A percentile compares a stretch with the other conserved stretches of the same genome.
Conservation (phyloP, 2,888 invertebrate species). For the Hofmannophila pseudospretella region DNA sequence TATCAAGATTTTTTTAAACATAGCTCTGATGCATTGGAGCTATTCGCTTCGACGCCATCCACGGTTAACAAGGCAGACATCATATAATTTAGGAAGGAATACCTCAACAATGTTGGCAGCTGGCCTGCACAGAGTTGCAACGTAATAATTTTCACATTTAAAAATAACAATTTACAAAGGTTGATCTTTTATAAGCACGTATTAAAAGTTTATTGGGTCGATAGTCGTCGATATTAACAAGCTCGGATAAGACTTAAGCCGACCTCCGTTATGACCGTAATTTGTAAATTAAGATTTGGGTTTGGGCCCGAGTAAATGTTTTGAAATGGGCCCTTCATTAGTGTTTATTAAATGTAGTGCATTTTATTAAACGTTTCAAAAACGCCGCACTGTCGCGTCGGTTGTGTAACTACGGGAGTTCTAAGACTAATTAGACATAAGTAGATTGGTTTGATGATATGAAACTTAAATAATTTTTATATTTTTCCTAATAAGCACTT, state of each 20-base stretch:
- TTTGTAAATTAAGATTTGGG: constrained; percentile 55
- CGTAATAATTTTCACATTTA: constrained; percentile 65
- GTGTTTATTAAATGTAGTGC: constrained; percentile 45
- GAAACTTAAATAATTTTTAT: too few relatives aligned
- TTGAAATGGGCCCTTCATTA: constrained; percentile 58
- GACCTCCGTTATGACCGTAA: constrained; percentile 48
- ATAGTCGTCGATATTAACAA: constrained; percentile 34
- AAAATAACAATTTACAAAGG: constrained; percentile 49
- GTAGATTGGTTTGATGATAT: constrained; percentile 18
- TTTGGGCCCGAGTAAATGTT: constrained; percentile 44
- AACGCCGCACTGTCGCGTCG: constrained; percentile 24
- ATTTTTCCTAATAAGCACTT: too few relatives aligned
- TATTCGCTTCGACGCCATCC: constrained; percentile 20
- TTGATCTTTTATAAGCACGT: constrained; percentile 32
- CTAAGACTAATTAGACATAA: constrained; percentile 27
- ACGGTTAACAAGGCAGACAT: constrained; percentile 47
- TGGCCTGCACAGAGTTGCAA: constrained; percentile 44
- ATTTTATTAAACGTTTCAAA: constrained; percentile 29
- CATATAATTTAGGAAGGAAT: constrained; percentile 58
- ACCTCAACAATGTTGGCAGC: constrained; percentile 51
- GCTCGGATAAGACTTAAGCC: constrained; percentile 34
- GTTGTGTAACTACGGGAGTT: constrained; percentile 24
- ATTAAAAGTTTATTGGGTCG: constrained; percentile 49
- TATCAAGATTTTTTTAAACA: constrained; percentile 48
- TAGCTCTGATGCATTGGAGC: constrained; percentile 15